Conservation (phyloP, 2,797 vertebrate species). For the Salmo trutta region DNA sequence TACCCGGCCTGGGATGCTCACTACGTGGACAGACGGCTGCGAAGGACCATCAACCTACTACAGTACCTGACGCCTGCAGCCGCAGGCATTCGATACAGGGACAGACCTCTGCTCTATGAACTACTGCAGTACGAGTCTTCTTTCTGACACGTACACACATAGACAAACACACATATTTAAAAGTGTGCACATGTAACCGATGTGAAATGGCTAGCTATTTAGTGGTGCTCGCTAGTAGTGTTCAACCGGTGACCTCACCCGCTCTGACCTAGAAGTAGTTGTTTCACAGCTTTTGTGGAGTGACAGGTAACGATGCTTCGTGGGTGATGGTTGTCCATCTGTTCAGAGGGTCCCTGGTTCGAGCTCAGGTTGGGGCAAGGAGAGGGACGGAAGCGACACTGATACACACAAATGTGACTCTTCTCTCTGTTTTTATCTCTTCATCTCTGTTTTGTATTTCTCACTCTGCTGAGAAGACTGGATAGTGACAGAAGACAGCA, state of each 20-base stretch:
- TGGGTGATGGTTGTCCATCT: too few relatives aligned
- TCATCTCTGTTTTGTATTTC: conserved; percentile 11
- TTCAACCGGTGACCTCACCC: background rate
- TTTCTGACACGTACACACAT: conserved; percentile 78
- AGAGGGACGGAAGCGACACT: background rate
- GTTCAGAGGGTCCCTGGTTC: too few relatives aligned
- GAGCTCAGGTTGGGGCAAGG: too few relatives aligned
- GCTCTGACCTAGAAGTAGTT: background rate
- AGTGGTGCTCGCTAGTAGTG: background rate
- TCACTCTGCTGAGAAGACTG: conserved; percentile 23
- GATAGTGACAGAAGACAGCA: conserved; percentile 19
- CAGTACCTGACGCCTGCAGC: conserved; percentile 95
- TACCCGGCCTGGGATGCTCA: conserved; percentile 99
- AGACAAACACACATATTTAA: conserved; percentile 11
- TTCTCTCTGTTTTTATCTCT: conserved; percentile 18
- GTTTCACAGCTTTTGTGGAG: background rate
- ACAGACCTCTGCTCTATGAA: conserved; percentile 95
- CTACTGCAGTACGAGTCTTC: conserved; percentile 99
- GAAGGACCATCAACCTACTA: conserved; percentile 98
- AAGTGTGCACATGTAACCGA: background rate
- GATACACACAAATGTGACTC: conserved; percentile 24
- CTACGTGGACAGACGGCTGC: conserved; percentile 96
- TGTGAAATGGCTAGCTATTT: background rate
- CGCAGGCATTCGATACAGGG: conserved; percentile 96
- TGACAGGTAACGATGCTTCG: background rate